These are phyloP conservation scores for Pterocles gutturalis DNA, from an alignment of 2,113 vertebrate species.

Conservation along the genomic window DNA sequence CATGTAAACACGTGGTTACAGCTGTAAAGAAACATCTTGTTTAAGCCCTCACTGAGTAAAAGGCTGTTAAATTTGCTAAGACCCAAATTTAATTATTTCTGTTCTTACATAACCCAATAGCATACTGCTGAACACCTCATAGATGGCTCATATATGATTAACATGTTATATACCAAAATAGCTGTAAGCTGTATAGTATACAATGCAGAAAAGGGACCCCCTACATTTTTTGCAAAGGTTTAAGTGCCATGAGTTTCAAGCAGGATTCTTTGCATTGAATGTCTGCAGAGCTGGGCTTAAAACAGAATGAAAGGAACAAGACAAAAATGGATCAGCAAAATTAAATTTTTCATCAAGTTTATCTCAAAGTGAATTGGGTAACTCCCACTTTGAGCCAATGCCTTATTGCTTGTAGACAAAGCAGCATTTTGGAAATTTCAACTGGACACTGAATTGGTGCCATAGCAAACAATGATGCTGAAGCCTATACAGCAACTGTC, in stretches of 20 bases:
- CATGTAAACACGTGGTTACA: neutral
- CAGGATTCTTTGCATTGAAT: neutral
- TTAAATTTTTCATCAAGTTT: neutral
- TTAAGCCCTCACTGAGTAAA: neutral
- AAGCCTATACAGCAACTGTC: neutral
- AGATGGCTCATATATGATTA: neutral
- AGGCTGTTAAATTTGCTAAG: neutral
- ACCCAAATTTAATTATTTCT: neutral
- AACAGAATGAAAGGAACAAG: neutral
- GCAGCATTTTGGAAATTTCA: neutral
- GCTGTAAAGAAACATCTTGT: neutral
- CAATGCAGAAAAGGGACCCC: neutral
- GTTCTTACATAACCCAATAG: conserved; percentile 14
- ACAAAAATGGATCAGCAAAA: neutral
- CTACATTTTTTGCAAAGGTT: neutral
- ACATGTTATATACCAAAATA: neutral
- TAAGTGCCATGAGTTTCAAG: neutral
- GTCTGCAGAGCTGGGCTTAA: neutral
- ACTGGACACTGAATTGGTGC: neutral
- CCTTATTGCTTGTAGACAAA: neutral
- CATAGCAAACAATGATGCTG: neutral
- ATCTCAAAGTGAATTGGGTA: neutral
- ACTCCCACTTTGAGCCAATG: neutral
- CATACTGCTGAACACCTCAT: neutral
- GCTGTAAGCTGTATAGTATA: neutral